Evolutionary conservation across 2,113 vertebrate genomes (phyloP), one percentile per base, ranked within the genome.

Genomic region (Bettongia penicillata): DNA sequence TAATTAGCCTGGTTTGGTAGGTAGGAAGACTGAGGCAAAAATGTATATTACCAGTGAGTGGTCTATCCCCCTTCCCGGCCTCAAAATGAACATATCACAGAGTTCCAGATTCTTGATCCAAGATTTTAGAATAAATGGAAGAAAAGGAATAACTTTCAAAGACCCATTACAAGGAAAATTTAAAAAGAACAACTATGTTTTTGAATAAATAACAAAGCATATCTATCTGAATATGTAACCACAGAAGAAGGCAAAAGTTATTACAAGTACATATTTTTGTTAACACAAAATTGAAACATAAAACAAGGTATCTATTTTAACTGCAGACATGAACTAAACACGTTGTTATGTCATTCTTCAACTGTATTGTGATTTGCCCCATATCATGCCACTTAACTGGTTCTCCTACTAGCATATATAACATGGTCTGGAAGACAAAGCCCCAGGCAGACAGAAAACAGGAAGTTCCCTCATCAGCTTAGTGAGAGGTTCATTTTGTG

Each of bases 281-380:
- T 26, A 31, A n/a, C 14, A 50, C 28, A 31, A 23, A n/a, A 43
- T 10, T 7, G 47, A 92, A 53, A 92, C 9, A 2, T 10, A 16
- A 93, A 91, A 37, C 26, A 0, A 49, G 90, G 1, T 0, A 50
- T 31, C 25, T 52, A 51, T 52, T 90, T 51, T 52, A 2, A 14
- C 51, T 57, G 0, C 7, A 31, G 37, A 0, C 43, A 3, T 14
- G 47, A 37, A 2, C 26, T 0, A 4, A 1, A 0, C 10, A 47
- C 0, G 0, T 2, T 4, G 89, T 61, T 47, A 2, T n/a, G 10
- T 11, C 31, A 5, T 16, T 9, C 49, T 11, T 53, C 8, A 31
- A 23, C 48, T 55, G 0, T 1, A 0, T 0, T 0, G 51, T 14
- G 43, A 57, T 53, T 51, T 47, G 31, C 25, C 53, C 61, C 52